A percentile compares a stretch with the other conserved stretches of the same genome.
Conservation (phyloP, 2,113 vertebrate species). For the Chaetodon auriga region DNA sequence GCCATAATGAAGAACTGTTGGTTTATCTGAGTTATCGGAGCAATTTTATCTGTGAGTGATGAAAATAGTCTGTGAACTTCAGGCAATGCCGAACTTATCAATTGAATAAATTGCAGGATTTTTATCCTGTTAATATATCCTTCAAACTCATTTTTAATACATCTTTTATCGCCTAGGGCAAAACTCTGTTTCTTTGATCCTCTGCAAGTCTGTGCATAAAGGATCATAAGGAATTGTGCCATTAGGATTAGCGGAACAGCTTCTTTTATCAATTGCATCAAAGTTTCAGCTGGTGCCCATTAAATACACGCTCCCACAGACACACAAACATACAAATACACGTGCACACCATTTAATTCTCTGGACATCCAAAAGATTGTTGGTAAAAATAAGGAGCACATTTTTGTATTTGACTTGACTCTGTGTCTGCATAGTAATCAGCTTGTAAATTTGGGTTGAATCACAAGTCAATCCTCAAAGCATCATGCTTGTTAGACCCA, state of each 20-base stretch:
- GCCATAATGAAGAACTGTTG: conserved; percentile 56
- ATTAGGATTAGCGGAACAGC: conserved; percentile 83
- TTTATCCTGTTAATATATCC: conserved; percentile 82
- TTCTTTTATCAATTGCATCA: conserved; percentile 87
- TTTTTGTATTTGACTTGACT: conserved; percentile 69
- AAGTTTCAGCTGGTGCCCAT: conserved; percentile 81
- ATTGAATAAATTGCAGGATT: conserved; percentile 82
- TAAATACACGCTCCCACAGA: conserved; percentile 70
- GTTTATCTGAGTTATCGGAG: conserved; percentile 55
- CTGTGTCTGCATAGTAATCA: conserved; percentile 75
- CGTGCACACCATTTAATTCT: conserved; percentile 62
- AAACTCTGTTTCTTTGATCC: conserved; percentile 85
- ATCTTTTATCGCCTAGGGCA: conserved; percentile 81
- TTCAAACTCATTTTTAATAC: conserved; percentile 84
- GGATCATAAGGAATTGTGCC: conserved; percentile 86
- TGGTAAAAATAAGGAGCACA: conserved; percentile 71
- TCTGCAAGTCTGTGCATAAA: conserved; percentile 84
- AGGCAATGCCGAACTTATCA: conserved; percentile 76
- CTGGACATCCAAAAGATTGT: conserved; percentile 72
- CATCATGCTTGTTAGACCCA: conserved; percentile 81
- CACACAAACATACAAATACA: conserved; percentile 55
- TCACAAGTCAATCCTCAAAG: conserved; percentile 82
- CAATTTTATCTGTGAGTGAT: conserved; percentile 66
- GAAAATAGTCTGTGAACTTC: conserved; percentile 73
- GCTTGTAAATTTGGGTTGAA: conserved; percentile 78